A percentile compares a stretch with the other conserved stretches of the same genome.
phyloP scores from a whole-genome alignment of 2,113 vertebrate genomes.

The Engraulis encrasicolus region DNA sequence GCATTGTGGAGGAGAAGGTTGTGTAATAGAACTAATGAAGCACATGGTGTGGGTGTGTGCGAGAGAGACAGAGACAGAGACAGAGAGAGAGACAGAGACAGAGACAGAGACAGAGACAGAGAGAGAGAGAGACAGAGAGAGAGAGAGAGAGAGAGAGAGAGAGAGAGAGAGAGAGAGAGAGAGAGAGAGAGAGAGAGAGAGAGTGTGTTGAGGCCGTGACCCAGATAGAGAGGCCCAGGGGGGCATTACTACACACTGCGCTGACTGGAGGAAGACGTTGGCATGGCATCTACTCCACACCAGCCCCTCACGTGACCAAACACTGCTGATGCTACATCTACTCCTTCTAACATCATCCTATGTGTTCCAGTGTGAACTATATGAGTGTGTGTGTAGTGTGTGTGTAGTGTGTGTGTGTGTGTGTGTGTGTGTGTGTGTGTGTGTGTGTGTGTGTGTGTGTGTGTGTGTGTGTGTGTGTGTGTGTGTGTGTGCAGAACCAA shows the following conservation, averaged over 20 bases:
- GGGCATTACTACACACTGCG: background rate
- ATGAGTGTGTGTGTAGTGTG: background rate
- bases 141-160: background rate
- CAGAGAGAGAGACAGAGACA: too few species aligned
- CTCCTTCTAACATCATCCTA: too few species aligned
- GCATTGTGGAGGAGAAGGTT: too few species aligned
- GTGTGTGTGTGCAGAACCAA: background rate
- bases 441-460: background rate
- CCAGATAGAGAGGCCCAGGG: background rate
- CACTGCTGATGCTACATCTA: too few species aligned
- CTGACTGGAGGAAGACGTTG: background rate
- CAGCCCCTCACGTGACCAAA: background rate
- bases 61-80: too few species aligned
- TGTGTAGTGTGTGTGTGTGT: background rate
- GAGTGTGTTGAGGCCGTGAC: background rate
- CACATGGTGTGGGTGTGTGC: too few species aligned
- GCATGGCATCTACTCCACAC: too few species aligned
- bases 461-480: background rate
- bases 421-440: conserved; percentile 10
- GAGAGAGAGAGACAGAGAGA: background rate
- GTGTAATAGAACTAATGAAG: too few species aligned
- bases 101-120: too few species aligned
- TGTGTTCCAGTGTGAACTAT: too few species aligned
- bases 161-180: background rate
- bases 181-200: background rate